These are phyloP conservation scores for Cartodere bifasciata DNA, from an alignment of 2,888 invertebrate species.

Conservation along the genomic window DNA sequence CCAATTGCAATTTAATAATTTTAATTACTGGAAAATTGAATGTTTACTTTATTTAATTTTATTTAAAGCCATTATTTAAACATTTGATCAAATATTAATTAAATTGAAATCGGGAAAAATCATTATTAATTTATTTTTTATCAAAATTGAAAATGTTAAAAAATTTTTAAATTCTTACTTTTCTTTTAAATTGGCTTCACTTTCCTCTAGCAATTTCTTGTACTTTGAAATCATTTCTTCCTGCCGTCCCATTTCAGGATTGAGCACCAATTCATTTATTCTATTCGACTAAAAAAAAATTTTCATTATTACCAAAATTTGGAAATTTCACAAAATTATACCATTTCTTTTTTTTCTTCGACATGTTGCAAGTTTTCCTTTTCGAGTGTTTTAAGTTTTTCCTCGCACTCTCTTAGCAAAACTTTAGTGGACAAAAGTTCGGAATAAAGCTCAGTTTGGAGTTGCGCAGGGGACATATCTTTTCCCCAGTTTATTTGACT, in stretches of 20 bases:
- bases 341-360: constrained; percentile 21
- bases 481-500: background rate
- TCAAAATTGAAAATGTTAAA: too few species aligned
- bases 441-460: constrained; percentile 24
- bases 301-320: background rate
- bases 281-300: constrained; percentile 7
- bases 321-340: constrained; percentile 7
- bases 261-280: constrained; percentile 2
- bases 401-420: constrained; percentile 24
- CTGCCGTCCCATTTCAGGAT: constrained; percentile 12
- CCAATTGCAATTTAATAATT: too few species aligned
- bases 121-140: too few species aligned
- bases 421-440: constrained; percentile 24
- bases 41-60: too few species aligned
- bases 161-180: constrained; percentile 21
- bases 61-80: too few species aligned
- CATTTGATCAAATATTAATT: too few species aligned
- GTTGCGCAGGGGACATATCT: constrained; percentile 11
- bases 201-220: constrained; percentile 19
- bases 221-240: constrained; percentile 18
- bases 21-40: too few species aligned
- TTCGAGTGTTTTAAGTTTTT: constrained; percentile 23
- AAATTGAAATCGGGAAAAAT: too few species aligned
- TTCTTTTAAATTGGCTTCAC: constrained; percentile 20
- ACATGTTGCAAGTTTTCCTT: constrained; percentile 23